Evolutionary conservation across 2,888 invertebrate species (phyloP).

Genomic region (Morinoia aosen): DNA sequence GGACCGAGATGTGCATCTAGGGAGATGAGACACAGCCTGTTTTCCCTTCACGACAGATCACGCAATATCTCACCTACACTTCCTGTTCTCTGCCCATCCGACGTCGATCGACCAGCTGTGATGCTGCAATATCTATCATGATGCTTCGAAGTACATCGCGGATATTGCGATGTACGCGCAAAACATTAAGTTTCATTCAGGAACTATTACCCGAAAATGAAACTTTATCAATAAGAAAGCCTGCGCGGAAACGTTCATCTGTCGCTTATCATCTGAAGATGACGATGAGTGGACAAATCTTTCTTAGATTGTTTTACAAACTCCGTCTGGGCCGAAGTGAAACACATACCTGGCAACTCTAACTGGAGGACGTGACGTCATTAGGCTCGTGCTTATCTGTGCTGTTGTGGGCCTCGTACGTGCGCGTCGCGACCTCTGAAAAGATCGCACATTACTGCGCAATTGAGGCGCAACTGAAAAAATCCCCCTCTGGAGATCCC

Average conservation of each 20-base stretch:
- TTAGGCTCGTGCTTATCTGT: not conserved
- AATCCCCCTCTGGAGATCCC: not conserved
- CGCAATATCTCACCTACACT: not conserved
- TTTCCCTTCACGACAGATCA: not conserved
- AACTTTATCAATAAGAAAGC: not conserved
- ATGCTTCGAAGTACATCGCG: not conserved
- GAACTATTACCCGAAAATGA: not conserved
- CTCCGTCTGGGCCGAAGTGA: not conserved
- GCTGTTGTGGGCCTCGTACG: not conserved
- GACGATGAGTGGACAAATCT: not conserved
- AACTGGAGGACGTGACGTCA: slow-evolving; percentile 17
- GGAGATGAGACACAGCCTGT: not conserved
- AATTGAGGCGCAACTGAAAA: not conserved
- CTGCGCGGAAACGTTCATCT: not conserved
- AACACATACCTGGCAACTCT: not conserved
- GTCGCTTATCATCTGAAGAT: not conserved
- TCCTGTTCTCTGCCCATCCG: not conserved
- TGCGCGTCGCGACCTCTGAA: not conserved
- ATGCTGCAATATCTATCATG: not conserved
- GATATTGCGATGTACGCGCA: not conserved
- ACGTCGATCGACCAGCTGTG: not conserved
- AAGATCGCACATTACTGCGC: not conserved
- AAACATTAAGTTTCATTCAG: not conserved
- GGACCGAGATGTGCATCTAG: not conserved
- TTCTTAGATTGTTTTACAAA: not conserved